These are phyloP conservation scores for Linepithema humile DNA, from an alignment of 1,140 invertebrate genomes.

Conservation along the genomic window DNA sequence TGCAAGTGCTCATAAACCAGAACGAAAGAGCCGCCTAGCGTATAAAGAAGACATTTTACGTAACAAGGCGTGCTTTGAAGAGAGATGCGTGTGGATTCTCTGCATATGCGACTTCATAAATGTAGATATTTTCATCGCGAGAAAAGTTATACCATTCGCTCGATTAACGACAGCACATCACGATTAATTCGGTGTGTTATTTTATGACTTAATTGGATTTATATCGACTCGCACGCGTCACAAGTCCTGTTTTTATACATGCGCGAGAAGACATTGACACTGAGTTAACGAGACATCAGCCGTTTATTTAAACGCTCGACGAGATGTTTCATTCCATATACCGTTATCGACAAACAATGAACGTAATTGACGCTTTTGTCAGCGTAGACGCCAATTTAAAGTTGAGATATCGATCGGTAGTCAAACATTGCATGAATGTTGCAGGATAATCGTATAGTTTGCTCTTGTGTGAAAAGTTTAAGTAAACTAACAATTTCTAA, in stretches of 20 bases:
- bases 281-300: slow-evolving; percentile 27
- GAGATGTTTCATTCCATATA: neutral
- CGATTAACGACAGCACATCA: neutral
- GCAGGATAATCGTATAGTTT: neutral
- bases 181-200: slow-evolving; percentile 15
- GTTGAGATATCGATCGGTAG: neutral
- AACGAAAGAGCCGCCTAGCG: neutral
- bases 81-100: neutral
- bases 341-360: neutral
- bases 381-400: neutral
- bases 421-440: neutral
- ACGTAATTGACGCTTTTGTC: slow-evolving; percentile 5
- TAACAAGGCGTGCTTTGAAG: neutral
- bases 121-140: neutral
- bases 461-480: no score
- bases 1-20: slow-evolving; percentile 13
- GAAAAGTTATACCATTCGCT: neutral
- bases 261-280: neutral
- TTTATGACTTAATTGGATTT: neutral
- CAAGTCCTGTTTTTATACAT: neutral
- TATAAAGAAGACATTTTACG: slow-evolving; percentile 9
- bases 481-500: neutral
- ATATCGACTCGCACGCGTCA: neutral
- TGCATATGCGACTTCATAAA: neutral
- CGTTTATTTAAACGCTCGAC: slow-evolving; percentile 7